Evolutionary conservation across 2,888 invertebrate species (phyloP).

Genomic region (Dinocampus coccinellae): DNA sequence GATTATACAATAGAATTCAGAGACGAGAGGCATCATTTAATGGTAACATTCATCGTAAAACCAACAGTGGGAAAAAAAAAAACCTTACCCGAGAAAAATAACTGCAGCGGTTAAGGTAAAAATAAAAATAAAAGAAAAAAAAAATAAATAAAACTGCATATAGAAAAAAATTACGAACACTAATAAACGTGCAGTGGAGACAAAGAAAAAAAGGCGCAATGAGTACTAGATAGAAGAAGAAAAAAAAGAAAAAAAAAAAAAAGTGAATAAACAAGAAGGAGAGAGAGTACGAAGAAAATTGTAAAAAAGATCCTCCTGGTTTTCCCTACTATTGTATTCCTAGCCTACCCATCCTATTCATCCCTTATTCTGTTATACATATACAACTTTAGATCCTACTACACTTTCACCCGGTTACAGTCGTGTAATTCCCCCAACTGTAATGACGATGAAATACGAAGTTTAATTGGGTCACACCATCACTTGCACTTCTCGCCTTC

Average conservation of each 20-base stretch:
- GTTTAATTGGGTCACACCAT: conserved; percentile 59
- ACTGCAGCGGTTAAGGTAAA: background rate
- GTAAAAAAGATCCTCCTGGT: conserved; percentile 23
- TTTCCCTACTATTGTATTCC: background rate
- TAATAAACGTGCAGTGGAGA: background rate
- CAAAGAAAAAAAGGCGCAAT: background rate
- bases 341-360: background rate
- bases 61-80: conserved; percentile 4
- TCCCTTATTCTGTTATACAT: no score
- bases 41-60: conserved; percentile 15
- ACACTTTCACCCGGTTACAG: background rate
- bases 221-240: no score
- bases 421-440: background rate
- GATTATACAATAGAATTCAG: background rate
- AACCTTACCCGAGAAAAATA: no score
- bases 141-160: conserved; percentile 25
- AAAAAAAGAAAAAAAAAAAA: conserved; percentile 14
- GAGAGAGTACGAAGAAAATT: conserved; percentile 32
- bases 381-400: conserved; percentile 14
- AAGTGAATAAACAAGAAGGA: background rate
- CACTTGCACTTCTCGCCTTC: conserved; percentile 14
- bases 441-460: conserved; percentile 42
- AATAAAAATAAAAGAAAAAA: conserved; percentile 6
- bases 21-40: conserved; percentile 29
- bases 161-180: conserved; percentile 18